These are phyloP conservation scores for Gasterosteus nipponicus DNA, from an alignment of 2,113 vertebrate genomes.

Conservation along the genomic window DNA sequence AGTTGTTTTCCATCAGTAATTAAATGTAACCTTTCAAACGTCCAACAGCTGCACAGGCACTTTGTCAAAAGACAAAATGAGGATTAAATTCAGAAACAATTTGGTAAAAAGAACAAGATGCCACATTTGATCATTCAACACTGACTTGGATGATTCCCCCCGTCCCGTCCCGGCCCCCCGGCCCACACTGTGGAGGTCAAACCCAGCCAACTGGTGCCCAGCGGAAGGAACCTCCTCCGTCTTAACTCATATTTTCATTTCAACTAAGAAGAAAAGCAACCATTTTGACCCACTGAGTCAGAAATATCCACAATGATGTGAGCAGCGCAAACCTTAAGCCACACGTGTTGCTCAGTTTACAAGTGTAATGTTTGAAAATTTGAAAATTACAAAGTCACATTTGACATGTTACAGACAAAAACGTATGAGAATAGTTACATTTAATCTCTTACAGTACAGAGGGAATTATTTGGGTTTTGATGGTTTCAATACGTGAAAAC, in stretches of 20 bases:
- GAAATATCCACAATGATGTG: background rate
- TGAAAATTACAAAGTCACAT: too few relatives aligned
- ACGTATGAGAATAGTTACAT: background rate
- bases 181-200: background rate
- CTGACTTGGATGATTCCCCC: background rate
- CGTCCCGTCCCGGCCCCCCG: too few relatives aligned
- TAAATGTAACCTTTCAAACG: background rate
- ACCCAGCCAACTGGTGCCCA: background rate
- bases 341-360: background rate
- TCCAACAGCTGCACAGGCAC: background rate
- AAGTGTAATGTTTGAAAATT: background rate
- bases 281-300: background rate
- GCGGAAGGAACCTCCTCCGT: background rate
- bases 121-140: background rate
- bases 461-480: constrained; percentile 5
- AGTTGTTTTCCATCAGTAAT: background rate
- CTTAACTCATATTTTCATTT: constrained; percentile 1
- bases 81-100: background rate
- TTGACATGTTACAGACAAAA: background rate
- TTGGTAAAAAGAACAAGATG: background rate
- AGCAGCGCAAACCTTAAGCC: background rate
- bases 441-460: background rate
- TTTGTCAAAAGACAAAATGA: background rate
- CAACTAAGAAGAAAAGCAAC: background rate
- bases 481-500: background rate